Conservation (phyloP, 2,113 vertebrate genomes). For the Cyprinodon brontotheroides region DNA sequence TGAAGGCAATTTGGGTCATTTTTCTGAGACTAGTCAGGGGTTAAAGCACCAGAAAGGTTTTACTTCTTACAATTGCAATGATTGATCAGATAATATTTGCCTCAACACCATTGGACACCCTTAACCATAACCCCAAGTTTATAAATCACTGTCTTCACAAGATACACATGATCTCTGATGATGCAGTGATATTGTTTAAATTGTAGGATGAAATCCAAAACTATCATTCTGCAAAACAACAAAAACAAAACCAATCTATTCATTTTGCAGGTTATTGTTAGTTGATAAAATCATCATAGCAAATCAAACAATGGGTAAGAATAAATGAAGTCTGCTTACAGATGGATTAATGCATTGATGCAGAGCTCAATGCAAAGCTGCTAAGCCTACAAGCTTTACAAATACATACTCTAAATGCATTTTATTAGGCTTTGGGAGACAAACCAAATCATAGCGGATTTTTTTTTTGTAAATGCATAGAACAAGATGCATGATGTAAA, state of each 20-base stretch:
- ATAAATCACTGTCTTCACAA: too few species aligned
- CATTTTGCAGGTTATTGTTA: not conserved
- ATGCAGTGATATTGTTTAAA: not conserved
- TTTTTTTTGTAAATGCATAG: too few species aligned
- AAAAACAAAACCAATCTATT: not conserved
- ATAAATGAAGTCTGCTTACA: constrained; percentile 4
- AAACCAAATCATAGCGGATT: too few species aligned
- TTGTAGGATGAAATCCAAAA: not conserved
- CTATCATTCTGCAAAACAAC: not conserved
- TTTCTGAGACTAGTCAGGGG: not conserved
- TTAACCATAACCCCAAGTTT: too few species aligned
- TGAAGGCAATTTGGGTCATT: not conserved
- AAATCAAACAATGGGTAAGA: not conserved
- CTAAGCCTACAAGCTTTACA: not conserved
- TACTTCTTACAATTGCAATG: too few species aligned
- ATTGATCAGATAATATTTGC: too few species aligned
- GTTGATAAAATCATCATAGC: not conserved
- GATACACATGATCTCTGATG: too few species aligned
- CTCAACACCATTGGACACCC: not conserved
- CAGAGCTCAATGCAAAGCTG: not conserved
- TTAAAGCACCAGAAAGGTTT: not conserved
- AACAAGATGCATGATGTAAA: too few species aligned
- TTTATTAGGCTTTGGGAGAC: too few species aligned
- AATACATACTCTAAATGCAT: too few species aligned
- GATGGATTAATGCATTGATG: not conserved